Evolutionary conservation across 2,888 invertebrate genomes (phyloP).

Genomic region (Stenotaenia linearis): DNA sequence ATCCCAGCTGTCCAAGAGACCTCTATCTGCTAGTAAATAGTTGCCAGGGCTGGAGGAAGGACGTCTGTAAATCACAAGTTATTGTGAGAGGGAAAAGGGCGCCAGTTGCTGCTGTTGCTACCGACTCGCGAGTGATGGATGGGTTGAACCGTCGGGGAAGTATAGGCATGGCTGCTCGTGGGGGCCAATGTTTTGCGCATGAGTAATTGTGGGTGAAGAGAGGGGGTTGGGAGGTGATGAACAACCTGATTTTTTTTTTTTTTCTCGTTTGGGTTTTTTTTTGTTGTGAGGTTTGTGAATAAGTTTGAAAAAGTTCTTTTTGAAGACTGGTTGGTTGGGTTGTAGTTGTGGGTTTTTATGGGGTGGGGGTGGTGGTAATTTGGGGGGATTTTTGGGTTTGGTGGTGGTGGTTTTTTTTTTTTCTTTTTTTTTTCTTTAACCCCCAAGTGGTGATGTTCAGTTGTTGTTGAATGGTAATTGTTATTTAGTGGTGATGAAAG

Average conservation of each 20-base stretch:
- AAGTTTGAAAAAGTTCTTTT: background rate
- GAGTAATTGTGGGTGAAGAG: slow-evolving; percentile 14
- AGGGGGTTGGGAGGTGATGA: background rate
- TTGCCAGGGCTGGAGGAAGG: slow-evolving; percentile 11
- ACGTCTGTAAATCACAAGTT: slow-evolving; percentile 11
- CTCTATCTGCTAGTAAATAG: slow-evolving; percentile 14
- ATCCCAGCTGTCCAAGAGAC: slow-evolving; percentile 15
- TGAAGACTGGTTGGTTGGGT: background rate
- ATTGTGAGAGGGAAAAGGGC: slow-evolving; percentile 14
- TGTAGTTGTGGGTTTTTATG: background rate
- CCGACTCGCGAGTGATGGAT: slow-evolving; percentile 6
- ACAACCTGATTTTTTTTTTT: background rate
- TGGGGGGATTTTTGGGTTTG: background rate
- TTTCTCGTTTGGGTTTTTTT: background rate
- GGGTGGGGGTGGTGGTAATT: background rate
- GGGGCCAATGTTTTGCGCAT: slow-evolving; percentile 15
- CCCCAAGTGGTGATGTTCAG: too few species aligned
- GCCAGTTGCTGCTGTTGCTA: slow-evolving; percentile 15
- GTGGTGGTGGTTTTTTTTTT: background rate
- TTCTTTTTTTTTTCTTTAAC: too few species aligned
- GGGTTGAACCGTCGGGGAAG: slow-evolving; percentile 14
- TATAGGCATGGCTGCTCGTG: background rate
- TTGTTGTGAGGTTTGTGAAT: background rate
- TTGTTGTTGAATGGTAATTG: too few species aligned
- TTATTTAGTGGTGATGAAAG: too few species aligned